These are phyloP conservation scores for Gymnobelideus leadbeateri DNA, from an alignment of 2,113 vertebrate species.

Conservation along the genomic window DNA sequence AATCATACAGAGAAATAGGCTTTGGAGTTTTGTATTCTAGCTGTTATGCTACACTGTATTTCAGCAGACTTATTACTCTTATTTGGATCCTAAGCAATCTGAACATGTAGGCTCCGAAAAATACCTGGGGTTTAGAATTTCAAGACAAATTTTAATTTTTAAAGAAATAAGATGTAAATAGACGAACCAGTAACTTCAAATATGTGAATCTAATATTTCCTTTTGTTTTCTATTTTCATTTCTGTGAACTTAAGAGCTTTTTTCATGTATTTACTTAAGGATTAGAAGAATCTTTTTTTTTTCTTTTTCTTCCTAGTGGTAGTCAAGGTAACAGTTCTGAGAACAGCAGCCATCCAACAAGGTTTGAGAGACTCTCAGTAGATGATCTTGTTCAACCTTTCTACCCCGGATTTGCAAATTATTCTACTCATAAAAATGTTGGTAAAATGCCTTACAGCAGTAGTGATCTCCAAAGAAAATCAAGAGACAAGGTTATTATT, in stretches of 20 bases:
- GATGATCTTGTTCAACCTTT: conserved; percentile 81
- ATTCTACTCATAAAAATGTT: conserved; percentile 69
- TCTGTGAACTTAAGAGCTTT: conserved; percentile 47
- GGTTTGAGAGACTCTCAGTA: conserved; percentile 76
- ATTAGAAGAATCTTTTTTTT: conserved; percentile 57
- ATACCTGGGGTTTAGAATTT: conserved; percentile 18
- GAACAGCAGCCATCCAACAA: conserved; percentile 58
- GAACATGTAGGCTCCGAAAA: conserved; percentile 37
- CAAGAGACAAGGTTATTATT: conserved; percentile 81
- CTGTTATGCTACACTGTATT: too few species aligned
- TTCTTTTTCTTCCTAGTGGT: conserved; percentile 68
- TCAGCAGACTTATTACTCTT: not conserved
- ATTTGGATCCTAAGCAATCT: conserved; percentile 30
- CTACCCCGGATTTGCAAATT: conserved; percentile 67
- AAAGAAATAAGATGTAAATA: conserved; percentile 36
- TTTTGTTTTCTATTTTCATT: conserved; percentile 47
- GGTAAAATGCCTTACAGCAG: conserved; percentile 60
- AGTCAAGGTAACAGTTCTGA: conserved; percentile 70
- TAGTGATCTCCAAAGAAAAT: conserved; percentile 76
- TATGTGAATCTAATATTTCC: conserved; percentile 28
- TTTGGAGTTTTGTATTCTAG: not conserved
- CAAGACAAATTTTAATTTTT: conserved; percentile 48
- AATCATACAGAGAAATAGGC: not conserved
- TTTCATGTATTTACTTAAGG: conserved; percentile 21
- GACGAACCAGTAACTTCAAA: conserved; percentile 42